These are phyloP conservation scores for Macrobrachium nipponense DNA, from an alignment of 1,140 invertebrate genomes.

Conservation along the genomic window DNA sequence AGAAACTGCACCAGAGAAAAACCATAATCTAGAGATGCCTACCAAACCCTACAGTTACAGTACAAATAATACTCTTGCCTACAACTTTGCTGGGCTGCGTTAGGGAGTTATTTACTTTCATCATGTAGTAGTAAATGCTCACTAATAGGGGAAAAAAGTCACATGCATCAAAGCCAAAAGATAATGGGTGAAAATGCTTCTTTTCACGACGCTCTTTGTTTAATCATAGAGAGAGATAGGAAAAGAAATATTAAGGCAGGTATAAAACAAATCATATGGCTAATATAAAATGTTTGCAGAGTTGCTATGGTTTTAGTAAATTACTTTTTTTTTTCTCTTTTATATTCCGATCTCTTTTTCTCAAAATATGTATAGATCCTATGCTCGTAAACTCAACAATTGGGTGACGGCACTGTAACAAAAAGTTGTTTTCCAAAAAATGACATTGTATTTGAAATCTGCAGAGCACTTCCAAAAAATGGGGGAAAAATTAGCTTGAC, in stretches of 20 bases:
- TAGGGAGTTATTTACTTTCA: background rate
- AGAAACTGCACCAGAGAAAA: conserved; percentile 11
- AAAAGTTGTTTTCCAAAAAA: background rate
- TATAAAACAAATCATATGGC: background rate
- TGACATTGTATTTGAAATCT: background rate
- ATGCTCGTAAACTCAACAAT: conserved; percentile 48
- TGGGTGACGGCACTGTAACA: conserved; percentile 47
- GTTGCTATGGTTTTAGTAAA: conserved; percentile 46
- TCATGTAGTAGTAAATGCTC: too few species aligned
- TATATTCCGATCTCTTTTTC: background rate
- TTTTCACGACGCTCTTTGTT: conserved; percentile 26
- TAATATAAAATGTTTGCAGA: conserved; percentile 30
- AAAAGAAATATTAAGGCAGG: background rate
- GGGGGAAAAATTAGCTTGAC: background rate
- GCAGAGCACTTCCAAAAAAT: conserved; percentile 4
- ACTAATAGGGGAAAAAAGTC: background rate
- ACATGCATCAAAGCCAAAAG: conserved; percentile 41
- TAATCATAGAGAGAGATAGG: background rate
- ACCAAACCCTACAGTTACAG: conserved; percentile 28
- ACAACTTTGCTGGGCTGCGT: background rate
- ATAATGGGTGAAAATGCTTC: conserved; percentile 23
- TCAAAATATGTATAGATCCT: conserved; percentile 37
- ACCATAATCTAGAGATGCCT: conserved; percentile 18
- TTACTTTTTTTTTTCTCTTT: conserved; percentile 23
- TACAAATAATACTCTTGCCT: conserved; percentile 25